Evolutionary conservation across 1,140 invertebrate genomes (phyloP), one percentile per base, ranked within the genome.

Genomic region (Zaprionus inermis): DNA sequence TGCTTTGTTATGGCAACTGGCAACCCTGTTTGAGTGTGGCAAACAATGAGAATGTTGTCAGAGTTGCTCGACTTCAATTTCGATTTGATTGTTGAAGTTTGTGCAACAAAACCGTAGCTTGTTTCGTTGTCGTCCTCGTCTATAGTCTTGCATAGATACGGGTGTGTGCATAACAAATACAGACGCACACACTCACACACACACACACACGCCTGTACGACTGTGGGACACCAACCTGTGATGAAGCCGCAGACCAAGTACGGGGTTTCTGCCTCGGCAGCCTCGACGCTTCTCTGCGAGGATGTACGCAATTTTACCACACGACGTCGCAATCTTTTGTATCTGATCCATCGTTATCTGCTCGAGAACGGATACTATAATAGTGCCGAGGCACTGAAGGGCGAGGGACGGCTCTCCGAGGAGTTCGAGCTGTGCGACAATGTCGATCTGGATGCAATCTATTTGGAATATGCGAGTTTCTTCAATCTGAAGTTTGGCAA

Each of bases 381-480:
- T 55, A 94, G 95, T 1, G 94, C 94, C 0, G 93, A 95, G 11
- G 86, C 92, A 2, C 92, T 97, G 41, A 92, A 92, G 14, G 92
- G 92, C 16, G 97, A 98, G 93, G 96, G 96, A 1, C 93, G 95
- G 18, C 93, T 97, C 22, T 92, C 94, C 1, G 94, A 94, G 32
- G 94, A 95, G 41, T 96, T 95, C 92, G 93, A 95, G 82, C 94
- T 98, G 1, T 98, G 98, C 93, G 98, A 99, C 79, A 98, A 98
- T 79, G 95, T 98, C 61, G 97, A 98, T 90, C 92, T 99, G 72
- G 95, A 97, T 60, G 96, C 95, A 16, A 96, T 99, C 66, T 92
- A 98, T 51, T 94, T 97, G 93, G 97, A 98, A 78, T 99, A 97
- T 92, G 96, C 96, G 75, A 96, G 96, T 57, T 98, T 97, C 93